phyloP scores from a whole-genome alignment of 2,113 vertebrate species.

The Gracilinanus agilis region DNA sequence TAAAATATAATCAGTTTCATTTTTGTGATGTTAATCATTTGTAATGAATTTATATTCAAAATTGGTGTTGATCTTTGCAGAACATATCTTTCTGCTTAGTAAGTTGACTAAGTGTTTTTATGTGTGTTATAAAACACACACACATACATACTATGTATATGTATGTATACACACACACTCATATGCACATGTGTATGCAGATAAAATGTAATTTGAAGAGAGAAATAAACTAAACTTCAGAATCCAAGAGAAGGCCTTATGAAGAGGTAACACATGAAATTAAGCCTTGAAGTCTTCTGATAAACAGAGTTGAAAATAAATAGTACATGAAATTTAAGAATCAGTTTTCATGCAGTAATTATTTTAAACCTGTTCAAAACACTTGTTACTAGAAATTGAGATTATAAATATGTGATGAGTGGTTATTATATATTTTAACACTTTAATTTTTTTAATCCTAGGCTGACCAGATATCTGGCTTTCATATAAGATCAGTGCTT shows the following conservation, averaged over 20 bases:
- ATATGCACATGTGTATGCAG: background rate
- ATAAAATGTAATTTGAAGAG: background rate
- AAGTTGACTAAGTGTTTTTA: background rate
- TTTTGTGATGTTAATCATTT: background rate
- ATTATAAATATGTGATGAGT: background rate
- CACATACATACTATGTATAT: background rate
- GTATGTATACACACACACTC: background rate
- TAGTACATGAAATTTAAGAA: background rate
- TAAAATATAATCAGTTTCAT: background rate
- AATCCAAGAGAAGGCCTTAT: too few relatives aligned
- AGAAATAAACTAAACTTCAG: background rate
- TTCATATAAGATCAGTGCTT: slow-evolving; percentile 97
- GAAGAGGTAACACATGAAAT: background rate
- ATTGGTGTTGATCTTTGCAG: background rate
- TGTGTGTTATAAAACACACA: background rate
- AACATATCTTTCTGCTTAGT: background rate
- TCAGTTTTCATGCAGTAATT: background rate
- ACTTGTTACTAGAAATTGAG: slow-evolving; percentile 30
- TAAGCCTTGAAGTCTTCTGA: background rate
- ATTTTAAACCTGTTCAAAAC: slow-evolving; percentile 11
- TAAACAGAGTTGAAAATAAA: slow-evolving; percentile 9
- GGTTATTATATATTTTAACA: slow-evolving; percentile 58
- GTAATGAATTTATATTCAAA: background rate
- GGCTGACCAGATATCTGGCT: slow-evolving; percentile 98
- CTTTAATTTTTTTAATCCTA: slow-evolving; percentile 80